Percentiles rank a stretch among this genome's conserved stretches.
Evolutionary conservation across 92 coral and sea anemone genomes (phyloP).

Genomic region (Parazoanthus atlanticus): DNA sequence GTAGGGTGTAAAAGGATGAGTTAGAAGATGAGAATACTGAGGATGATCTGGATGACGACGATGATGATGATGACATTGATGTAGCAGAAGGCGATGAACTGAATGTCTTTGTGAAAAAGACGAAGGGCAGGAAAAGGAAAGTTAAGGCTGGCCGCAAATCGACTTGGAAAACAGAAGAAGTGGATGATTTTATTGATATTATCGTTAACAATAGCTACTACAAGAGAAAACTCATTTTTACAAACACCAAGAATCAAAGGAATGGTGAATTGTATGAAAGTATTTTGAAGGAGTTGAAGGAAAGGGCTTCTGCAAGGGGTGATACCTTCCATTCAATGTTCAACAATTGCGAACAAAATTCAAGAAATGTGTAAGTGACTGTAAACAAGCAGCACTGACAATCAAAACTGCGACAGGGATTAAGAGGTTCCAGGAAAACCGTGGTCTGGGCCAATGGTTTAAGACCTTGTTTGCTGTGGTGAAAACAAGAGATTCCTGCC

Average conservation of each 20-base stretch:
- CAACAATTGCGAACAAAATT: constrained; percentile 55
- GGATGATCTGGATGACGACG: too few relatives aligned
- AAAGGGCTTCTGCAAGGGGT: constrained; percentile 40
- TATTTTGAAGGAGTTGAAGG: constrained; percentile 29
- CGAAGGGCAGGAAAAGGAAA: too few relatives aligned
- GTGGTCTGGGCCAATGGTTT: constrained; percentile 49
- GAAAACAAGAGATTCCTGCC: constrained; percentile 48
- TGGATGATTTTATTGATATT: constrained; percentile 53
- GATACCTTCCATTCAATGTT: constrained; percentile 27
- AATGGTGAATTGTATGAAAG: constrained; percentile 49
- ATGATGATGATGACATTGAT: too few relatives aligned
- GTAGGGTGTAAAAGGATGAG: too few relatives aligned
- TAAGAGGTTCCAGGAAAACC: constrained; percentile 43
- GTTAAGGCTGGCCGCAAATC: constrained; percentile 37
- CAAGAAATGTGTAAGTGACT: constrained; percentile 55
- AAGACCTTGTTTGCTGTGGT: constrained; percentile 25
- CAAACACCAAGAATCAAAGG: constrained; percentile 34
- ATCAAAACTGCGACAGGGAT: constrained; percentile 53
- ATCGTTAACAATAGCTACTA: constrained; percentile 48
- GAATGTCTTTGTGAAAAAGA: too few relatives aligned
- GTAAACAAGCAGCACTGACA: constrained; percentile 51
- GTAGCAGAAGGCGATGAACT: too few relatives aligned
- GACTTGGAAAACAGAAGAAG: constrained; percentile 32
- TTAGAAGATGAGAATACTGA: too few relatives aligned
- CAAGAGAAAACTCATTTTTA: constrained; percentile 54